Percentiles rank a stretch among this genome's conserved stretches.
phyloP scores from a whole-genome alignment of 2,797 vertebrate species.

The Lutjanus argentimaculatus region DNA sequence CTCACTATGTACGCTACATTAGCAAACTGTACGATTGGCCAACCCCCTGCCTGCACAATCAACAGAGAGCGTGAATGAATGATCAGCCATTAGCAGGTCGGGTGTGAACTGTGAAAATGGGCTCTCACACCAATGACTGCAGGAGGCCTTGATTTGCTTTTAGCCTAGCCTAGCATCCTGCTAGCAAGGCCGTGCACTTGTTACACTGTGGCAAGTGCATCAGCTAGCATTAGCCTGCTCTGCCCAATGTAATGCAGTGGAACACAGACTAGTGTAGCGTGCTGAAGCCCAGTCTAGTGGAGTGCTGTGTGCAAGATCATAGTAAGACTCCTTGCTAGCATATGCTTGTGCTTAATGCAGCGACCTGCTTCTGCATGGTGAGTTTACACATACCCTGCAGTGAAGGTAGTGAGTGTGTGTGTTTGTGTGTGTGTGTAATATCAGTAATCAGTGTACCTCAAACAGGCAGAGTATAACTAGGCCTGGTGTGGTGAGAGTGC shows the following conservation, averaged over 20 bases:
- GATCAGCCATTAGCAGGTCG: slow-evolving; percentile 88
- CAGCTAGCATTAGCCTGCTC: slow-evolving; percentile 71
- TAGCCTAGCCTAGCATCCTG: slow-evolving; percentile 78
- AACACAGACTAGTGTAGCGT: slow-evolving; percentile 84
- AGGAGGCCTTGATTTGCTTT: slow-evolving; percentile 81
- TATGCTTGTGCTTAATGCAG: slow-evolving; percentile 88
- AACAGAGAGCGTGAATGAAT: slow-evolving; percentile 86
- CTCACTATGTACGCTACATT: slow-evolving; percentile 83
- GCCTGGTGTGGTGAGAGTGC: slow-evolving; percentile 76
- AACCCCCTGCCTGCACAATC: slow-evolving; percentile 86
- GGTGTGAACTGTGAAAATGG: slow-evolving; percentile 87
- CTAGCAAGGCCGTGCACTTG: slow-evolving; percentile 70
- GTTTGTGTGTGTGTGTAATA: slow-evolving; percentile 78
- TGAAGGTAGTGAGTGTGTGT: slow-evolving; percentile 80
- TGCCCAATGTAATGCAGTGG: slow-evolving; percentile 78
- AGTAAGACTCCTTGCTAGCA: slow-evolving; percentile 86
- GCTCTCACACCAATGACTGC: slow-evolving; percentile 87
- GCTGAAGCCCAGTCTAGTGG: slow-evolving; percentile 86
- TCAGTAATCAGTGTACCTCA: slow-evolving; percentile 88
- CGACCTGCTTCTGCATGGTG: slow-evolving; percentile 89
- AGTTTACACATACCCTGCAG: slow-evolving; percentile 85
- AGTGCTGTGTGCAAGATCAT: slow-evolving; percentile 86
- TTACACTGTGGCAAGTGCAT: slow-evolving; percentile 40
- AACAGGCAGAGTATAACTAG: slow-evolving; percentile 86
- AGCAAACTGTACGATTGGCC: slow-evolving; percentile 82